Conservation (phyloP, 1,140 invertebrate species). For the Diplogasteroides magnus region DNA sequence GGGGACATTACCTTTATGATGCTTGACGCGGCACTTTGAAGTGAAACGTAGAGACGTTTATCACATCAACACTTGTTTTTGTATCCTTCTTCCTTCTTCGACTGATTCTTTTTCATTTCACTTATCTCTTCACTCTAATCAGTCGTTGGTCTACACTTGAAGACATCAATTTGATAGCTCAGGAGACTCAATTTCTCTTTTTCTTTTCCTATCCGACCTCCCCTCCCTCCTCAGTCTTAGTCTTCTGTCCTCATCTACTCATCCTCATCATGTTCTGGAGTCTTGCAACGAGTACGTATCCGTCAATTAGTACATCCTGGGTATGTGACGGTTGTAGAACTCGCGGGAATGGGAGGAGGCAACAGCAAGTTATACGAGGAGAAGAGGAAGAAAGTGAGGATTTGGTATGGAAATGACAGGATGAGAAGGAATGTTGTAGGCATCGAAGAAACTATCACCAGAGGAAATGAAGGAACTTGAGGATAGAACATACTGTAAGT, state of each 20-base stretch:
- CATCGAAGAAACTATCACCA: conserved; percentile 41
- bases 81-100: too few relatives aligned
- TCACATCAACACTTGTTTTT: too few relatives aligned
- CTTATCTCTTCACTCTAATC: neutral
- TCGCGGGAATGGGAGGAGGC: neutral
- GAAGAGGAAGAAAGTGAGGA: neutral
- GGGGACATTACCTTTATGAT: too few relatives aligned
- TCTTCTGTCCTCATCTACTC: neutral
- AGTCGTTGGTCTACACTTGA: too few relatives aligned
- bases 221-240: neutral
- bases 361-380: neutral
- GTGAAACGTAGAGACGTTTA: too few relatives aligned
- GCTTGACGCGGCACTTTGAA: too few relatives aligned
- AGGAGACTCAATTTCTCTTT: too few relatives aligned
- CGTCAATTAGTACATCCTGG: neutral
- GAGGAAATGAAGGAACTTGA: conserved; percentile 46
- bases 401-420: too few relatives aligned
- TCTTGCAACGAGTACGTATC: neutral
- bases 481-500: conserved; percentile 42
- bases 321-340: neutral
- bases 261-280: neutral
- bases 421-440: too few relatives aligned
- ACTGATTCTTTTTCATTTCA: neutral
- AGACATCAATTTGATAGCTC: too few relatives aligned
- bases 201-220: neutral